Conservation (phyloP, 2,113 vertebrate species). For the Eira barbara region DNA sequence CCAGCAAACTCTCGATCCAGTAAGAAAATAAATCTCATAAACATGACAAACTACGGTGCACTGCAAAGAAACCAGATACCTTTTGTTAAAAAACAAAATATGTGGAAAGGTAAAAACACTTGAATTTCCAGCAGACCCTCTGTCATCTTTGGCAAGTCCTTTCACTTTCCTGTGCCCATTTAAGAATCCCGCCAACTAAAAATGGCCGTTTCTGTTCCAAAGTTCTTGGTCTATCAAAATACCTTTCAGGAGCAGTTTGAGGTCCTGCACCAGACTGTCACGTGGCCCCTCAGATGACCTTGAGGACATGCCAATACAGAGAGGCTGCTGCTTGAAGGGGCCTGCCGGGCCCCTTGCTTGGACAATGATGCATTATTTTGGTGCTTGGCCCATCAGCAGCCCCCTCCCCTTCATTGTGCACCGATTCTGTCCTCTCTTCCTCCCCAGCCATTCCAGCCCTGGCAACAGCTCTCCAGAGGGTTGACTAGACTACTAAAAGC, state of each 20-base stretch:
- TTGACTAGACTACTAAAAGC: not conserved
- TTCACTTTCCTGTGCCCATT: not conserved
- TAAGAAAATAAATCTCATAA: constrained; percentile 33
- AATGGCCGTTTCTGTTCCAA: not conserved
- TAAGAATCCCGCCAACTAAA: not conserved
- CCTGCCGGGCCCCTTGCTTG: not conserved
- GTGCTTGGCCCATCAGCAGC: not conserved
- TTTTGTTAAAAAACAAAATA: not conserved
- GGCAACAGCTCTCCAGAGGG: not conserved
- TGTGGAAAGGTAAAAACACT: not conserved
- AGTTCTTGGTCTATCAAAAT: not conserved
- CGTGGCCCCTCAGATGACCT: not conserved
- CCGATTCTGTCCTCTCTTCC: not conserved
- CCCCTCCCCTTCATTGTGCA: fast-evolving
- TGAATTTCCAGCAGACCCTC: not conserved
- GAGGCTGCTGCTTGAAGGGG: not conserved
- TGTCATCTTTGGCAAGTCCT: not conserved
- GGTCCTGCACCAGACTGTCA: not conserved
- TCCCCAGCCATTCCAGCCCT: not conserved
- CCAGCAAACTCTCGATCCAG: not conserved
- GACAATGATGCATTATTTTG: fast-evolving
- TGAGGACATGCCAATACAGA: not conserved
- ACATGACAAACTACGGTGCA: not conserved
- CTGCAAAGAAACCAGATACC: not conserved
- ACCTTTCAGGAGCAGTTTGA: not conserved